Evolutionary conservation across 2,888 invertebrate species (phyloP).

Genomic region (Nephrotoma flavescens): DNA sequence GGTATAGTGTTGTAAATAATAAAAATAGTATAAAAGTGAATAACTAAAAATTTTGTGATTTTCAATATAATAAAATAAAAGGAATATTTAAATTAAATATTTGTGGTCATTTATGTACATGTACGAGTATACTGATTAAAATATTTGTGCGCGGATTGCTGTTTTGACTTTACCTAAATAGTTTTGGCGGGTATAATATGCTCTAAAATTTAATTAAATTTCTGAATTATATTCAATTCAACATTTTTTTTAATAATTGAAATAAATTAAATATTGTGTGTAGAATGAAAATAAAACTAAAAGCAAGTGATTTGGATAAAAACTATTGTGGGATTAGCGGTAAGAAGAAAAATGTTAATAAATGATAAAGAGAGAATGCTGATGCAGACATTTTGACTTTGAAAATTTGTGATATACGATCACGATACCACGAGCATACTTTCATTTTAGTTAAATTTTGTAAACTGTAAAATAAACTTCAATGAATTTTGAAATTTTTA

Average conservation of each 20-base stretch:
- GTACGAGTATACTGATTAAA: not conserved
- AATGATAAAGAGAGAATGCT: too few relatives aligned
- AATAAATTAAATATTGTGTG: not conserved
- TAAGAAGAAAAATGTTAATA: not conserved
- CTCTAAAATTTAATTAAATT: not conserved
- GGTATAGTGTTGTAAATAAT: not conserved
- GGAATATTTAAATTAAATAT: not conserved
- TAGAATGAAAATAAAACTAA: not conserved
- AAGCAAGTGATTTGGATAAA: not conserved
- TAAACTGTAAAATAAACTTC: too few relatives aligned
- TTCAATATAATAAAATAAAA: not conserved
- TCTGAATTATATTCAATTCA: not conserved
- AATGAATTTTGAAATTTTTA: too few relatives aligned
- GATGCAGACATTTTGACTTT: too few relatives aligned
- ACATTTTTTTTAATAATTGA: not conserved
- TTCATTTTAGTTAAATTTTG: too few relatives aligned
- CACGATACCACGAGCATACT: too few relatives aligned
- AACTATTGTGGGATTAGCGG: not conserved
- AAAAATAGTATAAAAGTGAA: not conserved
- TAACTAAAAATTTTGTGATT: not conserved
- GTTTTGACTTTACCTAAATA: not conserved
- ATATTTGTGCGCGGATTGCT: not conserved
- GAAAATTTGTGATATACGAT: too few relatives aligned
- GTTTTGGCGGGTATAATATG: not conserved
- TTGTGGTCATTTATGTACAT: not conserved